Evolutionary conservation across 2,888 invertebrate genomes (phyloP), one percentile per base, ranked within the genome.

Genomic region (Dastarcus helophoroides): DNA sequence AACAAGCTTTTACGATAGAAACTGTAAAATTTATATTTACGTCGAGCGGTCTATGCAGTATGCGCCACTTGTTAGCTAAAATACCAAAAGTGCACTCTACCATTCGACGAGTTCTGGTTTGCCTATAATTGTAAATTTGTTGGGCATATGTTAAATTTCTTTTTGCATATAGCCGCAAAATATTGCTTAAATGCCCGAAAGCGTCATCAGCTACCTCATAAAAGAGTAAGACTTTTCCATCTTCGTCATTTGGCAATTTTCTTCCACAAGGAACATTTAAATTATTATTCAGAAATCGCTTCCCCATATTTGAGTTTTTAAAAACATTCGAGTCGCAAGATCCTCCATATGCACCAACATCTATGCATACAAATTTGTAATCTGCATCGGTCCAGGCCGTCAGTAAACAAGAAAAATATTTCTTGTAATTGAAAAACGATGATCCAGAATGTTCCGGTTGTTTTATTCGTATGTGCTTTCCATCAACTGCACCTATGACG

Each of bases 11-110:
- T 22, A 38, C 26, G 13, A 15, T 31, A 17, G n/a, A 3, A 14
- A 32, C 32, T 22, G 26, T 21, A 26, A 26, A 32, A 27, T 32
- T 22, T 14, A 26, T 26, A 32, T 32, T 32, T 14, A 32, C 30
- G 22, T 36, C 25, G 14, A 33, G 23, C 28, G 33, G 30, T 13
- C 36, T 26, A 28, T 36, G 36, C 33, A 36, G 48, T 34, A 54
- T 53, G 36, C 49, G 38, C 53, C 51, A 56, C 41, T 53, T 56
- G 39, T 51, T 54, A 22, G 35, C 37, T 2, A 48, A 35, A 35
- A 52, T 50, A 5, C 47, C 47, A 35, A 51, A 50, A 29, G 43
- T 38, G 32, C 48, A 48, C 33, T 50, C 44, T 7, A 50, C 39
- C 21, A 39, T 42, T 27, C 45, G 35, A 33, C 46, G 29, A 33